Evolutionary conservation across 2,113 vertebrate species (phyloP).

Genomic region (Pitta sordida): DNA sequence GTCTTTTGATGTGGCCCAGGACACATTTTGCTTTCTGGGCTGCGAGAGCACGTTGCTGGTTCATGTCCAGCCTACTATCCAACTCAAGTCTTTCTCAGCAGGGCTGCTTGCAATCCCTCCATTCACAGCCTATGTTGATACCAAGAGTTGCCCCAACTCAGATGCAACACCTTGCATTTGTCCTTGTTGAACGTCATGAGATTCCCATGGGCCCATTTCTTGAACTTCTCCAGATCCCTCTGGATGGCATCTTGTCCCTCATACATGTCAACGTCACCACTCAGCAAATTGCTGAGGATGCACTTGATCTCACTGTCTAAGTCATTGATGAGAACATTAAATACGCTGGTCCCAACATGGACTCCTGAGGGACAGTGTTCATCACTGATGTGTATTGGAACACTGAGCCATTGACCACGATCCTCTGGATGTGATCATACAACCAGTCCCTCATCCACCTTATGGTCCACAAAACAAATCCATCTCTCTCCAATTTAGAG

Average conservation of each 20-base stretch:
- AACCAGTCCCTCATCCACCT: not conserved
- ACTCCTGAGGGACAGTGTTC: not conserved
- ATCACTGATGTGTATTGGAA: not conserved
- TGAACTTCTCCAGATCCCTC: not conserved
- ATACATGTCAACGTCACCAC: not conserved
- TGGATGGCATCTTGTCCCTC: not conserved
- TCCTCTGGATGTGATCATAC: not conserved
- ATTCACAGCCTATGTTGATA: not conserved
- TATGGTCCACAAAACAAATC: not conserved
- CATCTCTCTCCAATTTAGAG: not conserved
- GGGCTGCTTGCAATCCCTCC: not conserved
- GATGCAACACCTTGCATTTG: not conserved
- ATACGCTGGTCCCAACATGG: not conserved
- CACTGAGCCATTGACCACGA: not conserved
- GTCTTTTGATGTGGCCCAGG: not conserved
- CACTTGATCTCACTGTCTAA: not conserved
- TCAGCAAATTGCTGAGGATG: not conserved
- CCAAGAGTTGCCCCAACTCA: not conserved
- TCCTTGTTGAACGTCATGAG: not conserved
- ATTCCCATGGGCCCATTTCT: not conserved
- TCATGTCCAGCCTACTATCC: not conserved
- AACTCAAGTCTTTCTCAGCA: not conserved
- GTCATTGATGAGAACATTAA: not conserved
- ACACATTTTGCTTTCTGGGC: not conserved
- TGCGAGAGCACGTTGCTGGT: fast-evolving